Base-by-base conservation (phyloP, 23 tunicate species). In the Corella eumyota region DNA sequence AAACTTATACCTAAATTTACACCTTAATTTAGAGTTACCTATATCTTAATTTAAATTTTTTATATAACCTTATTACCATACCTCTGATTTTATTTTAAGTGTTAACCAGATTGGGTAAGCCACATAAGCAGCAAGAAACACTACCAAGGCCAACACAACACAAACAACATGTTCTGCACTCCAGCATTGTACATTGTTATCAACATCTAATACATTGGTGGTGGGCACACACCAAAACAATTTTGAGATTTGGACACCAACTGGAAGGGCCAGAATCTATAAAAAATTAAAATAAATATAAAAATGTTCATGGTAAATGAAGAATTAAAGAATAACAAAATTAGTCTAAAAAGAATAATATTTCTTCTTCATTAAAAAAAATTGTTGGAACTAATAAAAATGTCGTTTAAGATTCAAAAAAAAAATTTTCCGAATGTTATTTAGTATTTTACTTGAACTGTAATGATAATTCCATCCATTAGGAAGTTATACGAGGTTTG, bases 211-310 rank as follows among this genome's bases (percentile, higher is more conserved):
- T 0, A 60, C 35, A 54, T 67, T 62, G 29, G 69, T 50, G 21
- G 32, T 2, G 2, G 87, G 73, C 25, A 36, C 67, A 62, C 96
- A 88, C 96, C 96, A 88, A 36, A 88, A 88, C 45, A 88, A 45
- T 58, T 88, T 88, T 7, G 69, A 88, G 48, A 88, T 61, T 58
- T 78, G 96, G 40, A 88, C 81, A 6, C 96, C 96, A 45, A 75
- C 32, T 19, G 96, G 96, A 37, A 85, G 29, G 19, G 80, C 84
- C 1, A 76, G 45, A 27, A 85, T 62, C 94, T 85, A 20, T 4
- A 76, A 32, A 30, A 20, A 23, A 64, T 15, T 20, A 51, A 51
- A 6, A 27, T 51, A 20, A 5, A 5, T 20, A 20, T 51, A 17
- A 20, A 5, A 27, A 6, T 27, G 5, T 6, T 5, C 21, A 48